Base-by-base conservation (phyloP, 1,140 invertebrate species). In the Nephila pilipes region DNA sequence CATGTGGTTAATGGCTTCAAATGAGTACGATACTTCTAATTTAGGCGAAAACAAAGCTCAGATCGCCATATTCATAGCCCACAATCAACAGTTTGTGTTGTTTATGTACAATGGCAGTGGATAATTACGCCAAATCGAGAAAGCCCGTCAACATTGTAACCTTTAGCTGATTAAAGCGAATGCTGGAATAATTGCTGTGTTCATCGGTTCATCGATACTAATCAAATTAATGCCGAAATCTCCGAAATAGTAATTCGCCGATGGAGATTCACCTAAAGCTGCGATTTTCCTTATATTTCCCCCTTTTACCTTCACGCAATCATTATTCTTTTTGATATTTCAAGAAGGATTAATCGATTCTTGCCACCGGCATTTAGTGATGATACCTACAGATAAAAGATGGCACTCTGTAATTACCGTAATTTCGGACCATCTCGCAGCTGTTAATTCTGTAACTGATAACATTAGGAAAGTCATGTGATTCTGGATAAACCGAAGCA, bases 181-280 rank as follows among this genome's bases (percentile, higher is more conserved):
- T 63, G 32, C 29, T 36, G 18, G 38, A 57, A 87, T 87, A 87
- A 87, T 87, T 87, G 85, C 85, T 63, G 57, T 65, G 85, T 87
- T 87, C 85, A 87, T 87, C 85, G 85, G 55, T 36, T 25, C 85
- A 87, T 87, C 85, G 85, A 87, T 87, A 87, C 85, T 87, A 87
- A 87, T 87, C 55, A 87, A 87, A 87, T 87, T 87, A 87, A 87
- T 57, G 85, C 85, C 32, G 63, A 63, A 87, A 87, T 87, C 85
- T 87, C 85, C 36, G n/a, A 20, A 16, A 87, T 55, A 55, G 3
- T 10, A 46, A 46, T 10, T 38, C 57, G n/a, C 20, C 25, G 6
- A 85, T 12, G 83, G n/a, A 32, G 29, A 63, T 63, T 60, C 85
- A 57, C 85, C 57, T 63, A 87, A 63, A 65, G 58, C 55, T 63